phyloP scores from a whole-genome alignment of 1,140 invertebrate species.

The Metopolophium dirhodum region DNA sequence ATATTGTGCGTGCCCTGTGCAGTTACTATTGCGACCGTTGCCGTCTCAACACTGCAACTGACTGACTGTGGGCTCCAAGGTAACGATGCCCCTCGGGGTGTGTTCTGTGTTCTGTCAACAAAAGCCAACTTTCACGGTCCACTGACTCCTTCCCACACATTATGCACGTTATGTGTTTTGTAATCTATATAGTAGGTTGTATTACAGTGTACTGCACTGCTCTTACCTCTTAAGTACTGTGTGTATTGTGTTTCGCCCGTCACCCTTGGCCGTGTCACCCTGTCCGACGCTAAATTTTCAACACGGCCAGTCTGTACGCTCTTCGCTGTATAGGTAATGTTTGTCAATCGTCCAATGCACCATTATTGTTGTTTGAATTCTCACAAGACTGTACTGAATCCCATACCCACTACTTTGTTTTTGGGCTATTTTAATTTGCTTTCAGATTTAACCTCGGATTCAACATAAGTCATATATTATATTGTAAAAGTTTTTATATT shows the following conservation, averaged over 20 bases:
- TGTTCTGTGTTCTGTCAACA: not conserved
- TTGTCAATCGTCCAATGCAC: not conserved
- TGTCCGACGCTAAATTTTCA: not conserved
- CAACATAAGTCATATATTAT: too few relatives aligned
- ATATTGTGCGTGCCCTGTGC: not conserved
- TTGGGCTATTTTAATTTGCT: not conserved
- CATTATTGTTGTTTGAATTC: not conserved
- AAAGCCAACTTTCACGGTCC: not conserved
- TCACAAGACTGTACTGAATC: not conserved
- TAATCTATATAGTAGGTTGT: not conserved
- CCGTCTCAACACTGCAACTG: not conserved
- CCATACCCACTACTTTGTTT: not conserved
- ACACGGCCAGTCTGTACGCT: not conserved
- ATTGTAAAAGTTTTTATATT: not conserved
- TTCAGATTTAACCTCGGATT: not conserved
- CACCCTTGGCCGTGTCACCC: not conserved
- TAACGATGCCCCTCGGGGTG: slow-evolving; percentile 25
- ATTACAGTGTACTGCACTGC: not conserved
- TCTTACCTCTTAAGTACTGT: not conserved
- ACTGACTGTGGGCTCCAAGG: not conserved
- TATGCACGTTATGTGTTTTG: not conserved
- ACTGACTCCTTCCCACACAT: not conserved
- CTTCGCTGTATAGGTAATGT: not conserved
- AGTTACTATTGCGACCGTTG: not conserved
- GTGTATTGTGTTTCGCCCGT: not conserved